These are phyloP conservation scores for Polypedilum vanderplanki DNA, from an alignment of 1,140 invertebrate genomes.

Conservation along the genomic window DNA sequence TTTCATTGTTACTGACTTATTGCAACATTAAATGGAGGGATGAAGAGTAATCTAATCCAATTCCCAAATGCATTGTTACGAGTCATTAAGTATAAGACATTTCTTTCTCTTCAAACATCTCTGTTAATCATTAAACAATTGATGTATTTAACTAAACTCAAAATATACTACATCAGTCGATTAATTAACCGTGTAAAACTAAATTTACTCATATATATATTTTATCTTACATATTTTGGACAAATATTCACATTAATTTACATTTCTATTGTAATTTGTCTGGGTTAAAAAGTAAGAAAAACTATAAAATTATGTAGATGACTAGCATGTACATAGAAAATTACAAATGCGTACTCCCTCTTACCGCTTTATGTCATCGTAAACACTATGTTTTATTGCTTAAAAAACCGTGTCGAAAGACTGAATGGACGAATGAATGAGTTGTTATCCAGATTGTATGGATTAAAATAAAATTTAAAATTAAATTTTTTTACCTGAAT, in stretches of 20 bases:
- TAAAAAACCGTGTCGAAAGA: conserved; percentile 10
- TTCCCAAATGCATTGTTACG: background rate
- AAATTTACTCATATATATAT: no score
- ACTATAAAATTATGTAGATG: conserved; percentile 19
- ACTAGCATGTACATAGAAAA: background rate
- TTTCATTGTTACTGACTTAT: background rate
- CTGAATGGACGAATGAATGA: background rate
- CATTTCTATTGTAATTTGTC: no score
- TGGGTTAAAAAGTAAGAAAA: background rate
- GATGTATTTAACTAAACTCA: no score
- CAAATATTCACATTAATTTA: no score
- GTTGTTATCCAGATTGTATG: no score
- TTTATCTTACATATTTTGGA: no score
- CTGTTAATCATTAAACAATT: no score
- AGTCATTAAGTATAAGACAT: background rate
- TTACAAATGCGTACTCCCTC: conserved; percentile 10
- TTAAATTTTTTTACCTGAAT: no score
- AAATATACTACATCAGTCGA: no score
- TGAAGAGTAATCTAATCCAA: background rate
- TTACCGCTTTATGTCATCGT: background rate
- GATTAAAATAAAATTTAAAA: no score
- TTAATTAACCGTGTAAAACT: no score
- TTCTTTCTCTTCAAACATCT: no score
- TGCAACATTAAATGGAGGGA: background rate
- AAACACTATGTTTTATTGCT: conserved; percentile 14